Base-by-base conservation (phyloP, 35 echinoderm and acorn worm species). In the Antedon bifida region DNA sequence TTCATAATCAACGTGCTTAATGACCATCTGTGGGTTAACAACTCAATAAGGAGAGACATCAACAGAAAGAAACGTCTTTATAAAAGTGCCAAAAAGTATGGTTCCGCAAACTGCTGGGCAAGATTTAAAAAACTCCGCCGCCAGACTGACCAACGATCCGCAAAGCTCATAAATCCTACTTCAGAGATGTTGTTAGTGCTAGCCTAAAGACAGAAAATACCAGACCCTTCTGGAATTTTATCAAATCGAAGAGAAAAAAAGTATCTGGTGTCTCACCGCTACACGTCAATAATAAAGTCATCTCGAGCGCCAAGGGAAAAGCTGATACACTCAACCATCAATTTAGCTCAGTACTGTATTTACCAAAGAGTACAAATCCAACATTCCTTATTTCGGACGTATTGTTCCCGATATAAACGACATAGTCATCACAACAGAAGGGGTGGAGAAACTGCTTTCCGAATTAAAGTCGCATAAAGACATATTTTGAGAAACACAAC, bases 151-250 rank as follows among this genome's bases (percentile, higher is more conserved):
- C 34, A 78, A 78, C 32, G 4, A 78, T 78, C 13, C 30, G 84
- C 26, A 86, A 86, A 78, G 33, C 73, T 13, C 74, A 86, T 30
- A 30, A 34, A 34, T 26, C 77, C 2, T 78, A 78, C 76, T 35
- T 86, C 3, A 33, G 76, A 36, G 84, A 86, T 30, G 34, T 86
- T 11, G 51, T 83, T 39, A 75, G 84, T 39, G 75, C 28, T 7
- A 78, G 84, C 32, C 38, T 86, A 3, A 11, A 86, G 36, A 78
- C 56, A 39, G 75, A 86, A 5, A 86, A 86, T 35, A 34, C 84
- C 34, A 78, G 78, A 78, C 84, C 84, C 29, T 86, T 86, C 31
- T 86, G 84, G 84, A 86, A 86, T 26, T 86, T 35, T 42, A 75
- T 86, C 17, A 78, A 86, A 78, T 13, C 74, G 1, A 86, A 29